A percentile compares a stretch with the other conserved stretches of the same genome.
Conservation (phyloP, 2,888 invertebrate species). For the Clanis bilineata region DNA sequence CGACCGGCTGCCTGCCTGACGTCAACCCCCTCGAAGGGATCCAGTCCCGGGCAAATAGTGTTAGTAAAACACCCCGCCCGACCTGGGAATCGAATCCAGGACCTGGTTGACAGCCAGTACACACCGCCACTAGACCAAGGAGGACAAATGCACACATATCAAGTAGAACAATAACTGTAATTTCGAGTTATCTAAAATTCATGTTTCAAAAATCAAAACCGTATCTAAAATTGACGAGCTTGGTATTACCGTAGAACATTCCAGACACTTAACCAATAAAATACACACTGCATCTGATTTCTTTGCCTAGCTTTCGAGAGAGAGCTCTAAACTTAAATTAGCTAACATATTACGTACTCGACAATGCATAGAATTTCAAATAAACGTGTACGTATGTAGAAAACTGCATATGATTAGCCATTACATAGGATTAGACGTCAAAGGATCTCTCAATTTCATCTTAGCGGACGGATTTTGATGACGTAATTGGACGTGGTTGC, state of each 20-base stretch:
- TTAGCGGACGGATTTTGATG: neutral
- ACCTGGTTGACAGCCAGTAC: too few relatives aligned
- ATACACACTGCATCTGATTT: neutral
- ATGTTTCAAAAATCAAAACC: neutral
- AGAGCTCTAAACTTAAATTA: neutral
- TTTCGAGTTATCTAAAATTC: too few relatives aligned
- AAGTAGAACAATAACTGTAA: neutral
- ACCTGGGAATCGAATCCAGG: too few relatives aligned
- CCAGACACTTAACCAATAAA: neutral
- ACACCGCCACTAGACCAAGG: too few relatives aligned
- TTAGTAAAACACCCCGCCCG: too few relatives aligned
- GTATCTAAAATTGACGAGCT: neutral
- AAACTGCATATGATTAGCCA: neutral
- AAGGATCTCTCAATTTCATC: neutral
- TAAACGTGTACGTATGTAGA: neutral
- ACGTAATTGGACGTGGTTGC: neutral
- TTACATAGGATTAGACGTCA: neutral
- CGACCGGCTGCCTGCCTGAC: too few relatives aligned
- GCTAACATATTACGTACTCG: neutral
- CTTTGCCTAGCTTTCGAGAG: neutral
- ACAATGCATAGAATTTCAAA: conserved; percentile 11
- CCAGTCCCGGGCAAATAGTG: too few relatives aligned
- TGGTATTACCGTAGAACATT: neutral
- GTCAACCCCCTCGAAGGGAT: too few relatives aligned
- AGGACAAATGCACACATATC: too few relatives aligned